Conservation (phyloP, 2,888 invertebrate genomes). For the Drosophila flavopinicola region DNA sequence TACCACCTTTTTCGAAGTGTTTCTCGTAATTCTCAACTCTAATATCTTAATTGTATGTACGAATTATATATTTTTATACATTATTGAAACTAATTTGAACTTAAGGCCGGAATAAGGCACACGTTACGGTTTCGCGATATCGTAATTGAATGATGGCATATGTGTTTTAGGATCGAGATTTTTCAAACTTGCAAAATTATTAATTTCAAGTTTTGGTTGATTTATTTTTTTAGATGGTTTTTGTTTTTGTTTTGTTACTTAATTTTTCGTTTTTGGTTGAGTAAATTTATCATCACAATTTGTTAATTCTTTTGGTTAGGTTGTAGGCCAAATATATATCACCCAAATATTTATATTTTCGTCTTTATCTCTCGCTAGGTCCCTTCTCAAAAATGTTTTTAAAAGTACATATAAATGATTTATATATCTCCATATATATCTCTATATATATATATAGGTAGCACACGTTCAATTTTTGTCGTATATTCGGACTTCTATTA, state of each 20-base stretch:
- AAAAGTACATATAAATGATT: constrained; percentile 1
- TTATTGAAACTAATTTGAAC: constrained; percentile 72
- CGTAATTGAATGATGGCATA: constrained; percentile 24
- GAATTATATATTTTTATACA: constrained; percentile 16
- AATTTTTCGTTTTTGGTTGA: constrained; percentile 23
- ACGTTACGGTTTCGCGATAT: constrained; percentile 63
- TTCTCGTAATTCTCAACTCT: neutral
- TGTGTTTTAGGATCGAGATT: constrained; percentile 8
- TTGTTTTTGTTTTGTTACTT: constrained; percentile 6
- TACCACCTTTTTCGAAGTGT: neutral
- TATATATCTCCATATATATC: neutral
- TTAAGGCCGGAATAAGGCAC: constrained; percentile 83
- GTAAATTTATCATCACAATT: constrained; percentile 63
- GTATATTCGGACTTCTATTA: neutral
- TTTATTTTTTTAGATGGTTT: constrained; percentile 3
- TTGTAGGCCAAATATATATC: constrained; percentile 59
- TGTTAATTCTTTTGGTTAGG: constrained; percentile 42
- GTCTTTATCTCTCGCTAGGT: constrained; percentile 14
- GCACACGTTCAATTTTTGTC: neutral
- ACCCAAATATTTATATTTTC: constrained; percentile 42
- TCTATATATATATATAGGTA: neutral
- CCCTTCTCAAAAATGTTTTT: neutral
- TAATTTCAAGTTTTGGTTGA: constrained; percentile 14
- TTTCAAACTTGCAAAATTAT: constrained; percentile 13
- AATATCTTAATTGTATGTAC: constrained; percentile 1